Base-by-base conservation (phyloP, 2,888 invertebrate species). In the Creontiades dilutus region DNA sequence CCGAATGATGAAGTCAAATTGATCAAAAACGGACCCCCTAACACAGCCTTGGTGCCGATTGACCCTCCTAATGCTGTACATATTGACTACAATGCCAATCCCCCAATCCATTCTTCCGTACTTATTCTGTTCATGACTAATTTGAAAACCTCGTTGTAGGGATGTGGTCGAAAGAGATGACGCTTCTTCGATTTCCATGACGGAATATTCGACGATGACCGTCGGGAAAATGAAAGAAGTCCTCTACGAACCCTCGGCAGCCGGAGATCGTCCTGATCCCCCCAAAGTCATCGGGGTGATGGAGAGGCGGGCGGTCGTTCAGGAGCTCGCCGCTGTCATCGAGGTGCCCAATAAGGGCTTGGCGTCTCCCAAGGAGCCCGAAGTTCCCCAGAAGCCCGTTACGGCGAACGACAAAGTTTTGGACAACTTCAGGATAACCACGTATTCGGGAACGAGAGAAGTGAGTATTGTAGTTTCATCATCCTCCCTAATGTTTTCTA, bases 111-210 rank as follows among this genome's bases (percentile, higher is more conserved):
- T 4, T 37, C 37, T 37, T 37, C 37, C 37, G 7, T 37, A 37
- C 7, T 37, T 37, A 37, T 7, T 7, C 37, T 37, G 7, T 7
- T 2, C 37, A 37, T 37, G 37, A 4, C 37, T 37, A 37, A 4
- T 37, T 37, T 37, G 37, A 7, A 7, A 37, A 37, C n/a, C n/a
- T 37, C 37, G n/a, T 84, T 75, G 48, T 19, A 91, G 85, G 82
- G 92, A 92, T 86, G 95, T 88, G 27, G 86, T 75, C 11, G 88
- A 88, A 16, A 47, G 80, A 28, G 80, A 95, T 91, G 87, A 76
- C 47, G 89, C 91, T 48, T 88, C 90, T 27, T 92, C 92, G 0
- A 92, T 92, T 0, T 89, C 91, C 7, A 80, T 92, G n/a, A 92
- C 92, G 0, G 92, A 92, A 68, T 92, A 91, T 57, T 92, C 91